A percentile compares a stretch with the other conserved stretches of the same genome.
Conservation (phyloP, 2,888 invertebrate species). For the Pyrrhosoma nymphula region DNA sequence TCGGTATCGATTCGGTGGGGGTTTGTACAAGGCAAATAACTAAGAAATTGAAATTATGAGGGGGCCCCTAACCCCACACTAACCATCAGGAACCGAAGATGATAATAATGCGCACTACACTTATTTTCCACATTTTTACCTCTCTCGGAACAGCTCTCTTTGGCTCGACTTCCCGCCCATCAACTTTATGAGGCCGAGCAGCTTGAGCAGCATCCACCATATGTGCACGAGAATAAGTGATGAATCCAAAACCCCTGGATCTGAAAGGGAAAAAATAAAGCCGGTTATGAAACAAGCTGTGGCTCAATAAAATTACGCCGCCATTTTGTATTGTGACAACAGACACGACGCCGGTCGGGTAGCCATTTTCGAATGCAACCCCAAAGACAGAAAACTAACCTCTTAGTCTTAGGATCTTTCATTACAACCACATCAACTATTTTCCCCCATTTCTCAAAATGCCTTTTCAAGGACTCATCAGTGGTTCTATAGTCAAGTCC, state of each 20-base stretch:
- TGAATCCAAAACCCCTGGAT: conserved; percentile 98
- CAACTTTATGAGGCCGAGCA: conserved; percentile 82
- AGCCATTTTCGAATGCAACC: conserved; percentile 1
- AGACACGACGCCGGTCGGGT: neutral
- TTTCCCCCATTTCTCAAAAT: conserved; percentile 98
- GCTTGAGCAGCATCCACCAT: conserved; percentile 98
- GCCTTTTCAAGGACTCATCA: conserved; percentile 93
- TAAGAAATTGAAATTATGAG: too few species aligned
- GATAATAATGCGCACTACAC: too few species aligned
- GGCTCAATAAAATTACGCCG: neutral
- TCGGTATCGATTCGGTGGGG: too few species aligned
- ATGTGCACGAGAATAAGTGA: conserved; percentile 94
- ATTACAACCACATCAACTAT: conserved; percentile 98
- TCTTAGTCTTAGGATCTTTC: conserved; percentile 96
- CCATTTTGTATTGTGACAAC: conserved; percentile 23
- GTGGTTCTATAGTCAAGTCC: conserved; percentile 96
- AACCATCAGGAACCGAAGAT: too few species aligned
- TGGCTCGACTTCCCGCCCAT: conserved; percentile 93
- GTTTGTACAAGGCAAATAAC: too few species aligned
- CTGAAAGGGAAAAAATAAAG: conserved; percentile 76
- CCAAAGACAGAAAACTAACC: conserved; percentile 71
- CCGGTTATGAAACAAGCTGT: neutral
- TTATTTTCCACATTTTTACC: conserved; percentile 75
- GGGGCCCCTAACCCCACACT: too few species aligned
- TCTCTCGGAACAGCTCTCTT: conserved; percentile 96